Percentiles rank a stretch among this genome's conserved stretches.
Evolutionary conservation across 2,797 vertebrate genomes (phyloP).

Genomic region (Nothura maculosa): DNA sequence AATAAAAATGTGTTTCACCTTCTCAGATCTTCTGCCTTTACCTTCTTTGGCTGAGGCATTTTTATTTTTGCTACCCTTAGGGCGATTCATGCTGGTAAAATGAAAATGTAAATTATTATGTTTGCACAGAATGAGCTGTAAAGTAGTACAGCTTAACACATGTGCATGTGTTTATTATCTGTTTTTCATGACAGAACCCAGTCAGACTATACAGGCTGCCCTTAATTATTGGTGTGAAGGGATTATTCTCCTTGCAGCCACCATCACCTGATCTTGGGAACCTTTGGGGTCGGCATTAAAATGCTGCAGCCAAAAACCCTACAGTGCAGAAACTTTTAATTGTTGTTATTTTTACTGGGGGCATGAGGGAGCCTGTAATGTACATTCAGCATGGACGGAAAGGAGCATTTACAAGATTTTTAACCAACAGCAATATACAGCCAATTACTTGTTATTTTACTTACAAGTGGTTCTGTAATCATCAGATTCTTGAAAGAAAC

Average conservation of each 20-base stretch:
- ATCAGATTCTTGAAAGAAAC: slow-evolving; percentile 41
- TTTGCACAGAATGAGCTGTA: slow-evolving; percentile 85
- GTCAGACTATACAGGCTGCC: slow-evolving; percentile 75
- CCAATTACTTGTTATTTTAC: slow-evolving; percentile 74
- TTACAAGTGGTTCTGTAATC: slow-evolving; percentile 59
- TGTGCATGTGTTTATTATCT: slow-evolving; percentile 87
- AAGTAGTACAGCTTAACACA: slow-evolving; percentile 86
- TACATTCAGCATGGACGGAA: slow-evolving; percentile 43
- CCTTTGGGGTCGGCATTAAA: slow-evolving; percentile 74
- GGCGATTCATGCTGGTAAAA: slow-evolving; percentile 81
- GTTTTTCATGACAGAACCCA: slow-evolving; percentile 82
- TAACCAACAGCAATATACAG: slow-evolving; percentile 66
- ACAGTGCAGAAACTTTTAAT: slow-evolving; percentile 58
- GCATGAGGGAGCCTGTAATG: slow-evolving; percentile 15
- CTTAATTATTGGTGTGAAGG: slow-evolving; percentile 85
- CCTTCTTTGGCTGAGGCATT: slow-evolving; percentile 70
- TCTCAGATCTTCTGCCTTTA: slow-evolving; percentile 77
- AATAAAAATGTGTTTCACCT: slow-evolving; percentile 80
- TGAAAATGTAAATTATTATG: slow-evolving; percentile 83
- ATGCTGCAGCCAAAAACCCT: slow-evolving; percentile 40
- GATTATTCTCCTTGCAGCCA: slow-evolving; percentile 78
- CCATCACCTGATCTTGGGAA: slow-evolving; percentile 76
- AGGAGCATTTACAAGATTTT: slow-evolving; percentile 66
- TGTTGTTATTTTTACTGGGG: slow-evolving; percentile 57
- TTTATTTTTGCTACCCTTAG: slow-evolving; percentile 78